A percentile compares a stretch with the other conserved stretches of the same genome.
Conservation (phyloP, 2,797 vertebrate species). For the Chelon auratus region DNA sequence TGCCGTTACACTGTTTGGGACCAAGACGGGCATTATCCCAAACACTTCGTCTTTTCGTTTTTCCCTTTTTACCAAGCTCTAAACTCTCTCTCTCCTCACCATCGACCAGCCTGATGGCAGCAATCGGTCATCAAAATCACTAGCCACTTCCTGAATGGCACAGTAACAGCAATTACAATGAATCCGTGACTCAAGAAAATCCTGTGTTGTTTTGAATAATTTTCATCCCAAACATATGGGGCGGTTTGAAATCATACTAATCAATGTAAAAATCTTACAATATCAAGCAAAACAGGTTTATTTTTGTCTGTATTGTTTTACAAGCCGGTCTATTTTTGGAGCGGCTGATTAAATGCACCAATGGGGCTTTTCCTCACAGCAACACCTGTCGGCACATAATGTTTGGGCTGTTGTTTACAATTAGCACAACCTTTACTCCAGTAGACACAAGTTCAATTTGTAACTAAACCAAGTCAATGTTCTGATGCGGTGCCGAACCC, state of each 20-base stretch:
- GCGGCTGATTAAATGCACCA: background rate
- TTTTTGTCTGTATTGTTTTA: background rate
- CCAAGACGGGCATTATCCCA: background rate
- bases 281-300: background rate
- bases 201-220: too few relatives aligned
- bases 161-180: background rate
- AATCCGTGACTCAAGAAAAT: background rate
- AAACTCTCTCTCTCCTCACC: background rate
- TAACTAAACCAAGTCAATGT: background rate
- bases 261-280: background rate
- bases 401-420: background rate
- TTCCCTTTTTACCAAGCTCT: background rate
- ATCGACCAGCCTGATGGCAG: background rate
- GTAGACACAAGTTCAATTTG: background rate
- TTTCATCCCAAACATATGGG: too few relatives aligned
- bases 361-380: background rate
- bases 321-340: background rate
- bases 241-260: too few relatives aligned
- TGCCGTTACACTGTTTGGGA: background rate
- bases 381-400: background rate
- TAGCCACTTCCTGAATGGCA: background rate
- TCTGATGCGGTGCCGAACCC: background rate
- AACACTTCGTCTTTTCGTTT: too few relatives aligned
- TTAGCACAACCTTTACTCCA: conserved; percentile 1
- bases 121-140: background rate